Evolutionary conservation across 2,888 invertebrate genomes (phyloP).

Genomic region (Acleris emargana): DNA sequence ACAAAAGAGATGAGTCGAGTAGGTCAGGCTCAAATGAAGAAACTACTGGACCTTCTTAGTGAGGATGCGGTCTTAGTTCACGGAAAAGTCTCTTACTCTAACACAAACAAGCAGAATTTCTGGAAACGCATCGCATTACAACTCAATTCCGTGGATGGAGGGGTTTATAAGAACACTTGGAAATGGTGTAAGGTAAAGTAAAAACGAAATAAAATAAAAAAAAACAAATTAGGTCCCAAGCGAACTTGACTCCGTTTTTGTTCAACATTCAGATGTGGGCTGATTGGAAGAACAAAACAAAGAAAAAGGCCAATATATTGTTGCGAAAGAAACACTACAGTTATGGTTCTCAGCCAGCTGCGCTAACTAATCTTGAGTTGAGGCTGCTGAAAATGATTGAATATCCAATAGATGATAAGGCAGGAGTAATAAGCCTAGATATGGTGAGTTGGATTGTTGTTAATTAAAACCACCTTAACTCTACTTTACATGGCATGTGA

Average conservation of each 20-base stretch:
- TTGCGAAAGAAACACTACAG: conserved; percentile 45
- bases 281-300: conserved; percentile 58
- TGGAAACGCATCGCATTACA: conserved; percentile 54
- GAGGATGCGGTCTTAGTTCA: conserved; percentile 51
- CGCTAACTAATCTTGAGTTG: conserved; percentile 46
- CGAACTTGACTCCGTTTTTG: neutral
- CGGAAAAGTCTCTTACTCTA: conserved; percentile 51
- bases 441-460: conserved; percentile 42
- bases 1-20: conserved; percentile 47
- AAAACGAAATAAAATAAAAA: neutral
- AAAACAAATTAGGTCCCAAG: neutral
- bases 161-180: conserved; percentile 54
- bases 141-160: conserved; percentile 52
- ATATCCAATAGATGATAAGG: conserved; percentile 49
- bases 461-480: neutral
- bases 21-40: conserved; percentile 51
- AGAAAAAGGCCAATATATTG: conserved; percentile 55
- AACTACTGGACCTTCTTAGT: conserved; percentile 51
- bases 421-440: conserved; percentile 42
- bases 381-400: conserved; percentile 50
- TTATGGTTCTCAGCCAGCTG: conserved; percentile 39
- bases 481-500: too few relatives aligned
- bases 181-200: conserved; percentile 56
- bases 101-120: conserved; percentile 51
- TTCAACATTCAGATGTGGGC: conserved; percentile 53